Evolutionary conservation across 2,113 vertebrate genomes (phyloP).

Genomic region (Setophaga coronata): DNA sequence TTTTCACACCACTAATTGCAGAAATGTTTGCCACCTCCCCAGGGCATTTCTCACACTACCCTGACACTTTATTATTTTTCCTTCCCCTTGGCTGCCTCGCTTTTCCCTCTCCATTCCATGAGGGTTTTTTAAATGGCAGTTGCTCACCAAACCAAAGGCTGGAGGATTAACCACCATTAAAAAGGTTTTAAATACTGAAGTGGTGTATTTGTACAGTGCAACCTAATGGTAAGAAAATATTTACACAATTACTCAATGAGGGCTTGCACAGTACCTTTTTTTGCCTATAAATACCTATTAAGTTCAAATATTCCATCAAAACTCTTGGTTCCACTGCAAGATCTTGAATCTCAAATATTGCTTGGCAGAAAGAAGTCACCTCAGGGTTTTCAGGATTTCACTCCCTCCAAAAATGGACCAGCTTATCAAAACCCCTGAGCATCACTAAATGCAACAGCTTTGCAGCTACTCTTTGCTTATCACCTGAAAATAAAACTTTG

Average conservation of each 20-base stretch:
- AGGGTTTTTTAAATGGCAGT: neutral
- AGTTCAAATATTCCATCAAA: neutral
- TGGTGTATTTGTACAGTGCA: neutral
- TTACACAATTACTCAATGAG: neutral
- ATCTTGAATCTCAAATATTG: neutral
- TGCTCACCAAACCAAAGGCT: neutral
- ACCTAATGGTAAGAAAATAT: neutral
- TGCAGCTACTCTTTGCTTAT: neutral
- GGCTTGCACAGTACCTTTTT: neutral
- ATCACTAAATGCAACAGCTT: neutral
- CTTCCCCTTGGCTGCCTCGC: neutral
- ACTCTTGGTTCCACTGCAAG: neutral
- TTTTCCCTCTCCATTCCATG: neutral
- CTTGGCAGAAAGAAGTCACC: neutral
- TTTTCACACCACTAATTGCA: conserved; percentile 58
- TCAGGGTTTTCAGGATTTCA: neutral
- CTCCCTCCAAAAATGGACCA: neutral
- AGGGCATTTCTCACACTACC: conserved; percentile 44
- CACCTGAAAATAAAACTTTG: neutral
- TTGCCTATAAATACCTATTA: neutral
- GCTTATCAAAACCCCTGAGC: neutral
- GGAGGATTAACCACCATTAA: neutral
- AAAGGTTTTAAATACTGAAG: neutral
- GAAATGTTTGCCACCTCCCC: conserved; percentile 46
- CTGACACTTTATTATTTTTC: conserved; percentile 19